These are phyloP conservation scores for Nothobranchius furzeri DNA, from an alignment of 2,113 vertebrate genomes.

Conservation along the genomic window DNA sequence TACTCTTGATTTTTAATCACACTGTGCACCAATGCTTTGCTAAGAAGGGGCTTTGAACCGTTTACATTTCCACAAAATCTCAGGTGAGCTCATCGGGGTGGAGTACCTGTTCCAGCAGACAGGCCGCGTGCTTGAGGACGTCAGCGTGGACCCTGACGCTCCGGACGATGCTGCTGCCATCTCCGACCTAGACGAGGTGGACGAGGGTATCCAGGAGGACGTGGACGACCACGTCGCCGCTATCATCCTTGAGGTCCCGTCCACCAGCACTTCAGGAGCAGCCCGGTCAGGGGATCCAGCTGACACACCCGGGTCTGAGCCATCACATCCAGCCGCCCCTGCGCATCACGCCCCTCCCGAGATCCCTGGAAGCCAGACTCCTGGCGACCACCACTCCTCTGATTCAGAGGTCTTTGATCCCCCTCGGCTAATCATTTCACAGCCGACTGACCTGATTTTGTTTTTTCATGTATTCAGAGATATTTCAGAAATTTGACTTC, in stretches of 20 bases:
- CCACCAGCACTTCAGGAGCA: no score
- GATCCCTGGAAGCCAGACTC: no score
- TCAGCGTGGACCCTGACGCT: slow-evolving; percentile 3
- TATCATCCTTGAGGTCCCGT: no score
- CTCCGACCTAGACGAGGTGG: not conserved
- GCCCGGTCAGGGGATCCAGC: no score
- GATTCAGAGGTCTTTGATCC: not conserved
- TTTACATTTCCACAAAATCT: not conserved
- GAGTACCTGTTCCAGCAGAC: not conserved
- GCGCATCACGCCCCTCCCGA: not conserved
- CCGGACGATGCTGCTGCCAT: not conserved
- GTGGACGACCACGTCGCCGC: no score
- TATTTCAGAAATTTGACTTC: not conserved
- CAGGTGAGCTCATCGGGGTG: not conserved
- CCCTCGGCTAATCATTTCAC: not conserved
- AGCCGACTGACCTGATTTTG: not conserved
- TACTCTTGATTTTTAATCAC: no score
- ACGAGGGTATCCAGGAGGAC: not conserved
- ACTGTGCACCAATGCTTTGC: no score
- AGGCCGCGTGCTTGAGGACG: not conserved
- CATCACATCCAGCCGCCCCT: not conserved
- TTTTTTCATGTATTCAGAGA: not conserved
- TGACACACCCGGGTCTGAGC: not conserved
- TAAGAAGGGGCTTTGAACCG: not conserved
- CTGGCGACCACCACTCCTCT: not conserved